phyloP scores from a whole-genome alignment of 1,140 invertebrate genomes.

The Arion vulgaris region DNA sequence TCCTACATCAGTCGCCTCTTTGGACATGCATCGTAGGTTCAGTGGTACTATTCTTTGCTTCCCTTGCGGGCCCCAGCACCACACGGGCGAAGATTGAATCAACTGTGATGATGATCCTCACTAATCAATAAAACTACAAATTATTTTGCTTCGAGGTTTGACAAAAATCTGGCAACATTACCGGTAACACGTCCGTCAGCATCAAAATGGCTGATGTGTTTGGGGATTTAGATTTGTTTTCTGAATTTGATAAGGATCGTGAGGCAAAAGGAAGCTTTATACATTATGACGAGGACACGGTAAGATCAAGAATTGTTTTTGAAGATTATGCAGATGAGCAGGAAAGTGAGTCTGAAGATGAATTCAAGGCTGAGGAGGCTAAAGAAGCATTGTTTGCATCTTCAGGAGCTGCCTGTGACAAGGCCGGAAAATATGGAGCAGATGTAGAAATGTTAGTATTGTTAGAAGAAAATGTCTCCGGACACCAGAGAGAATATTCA shows the following conservation, averaged over 20 bases:
- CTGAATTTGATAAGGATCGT: slow-evolving; percentile 67
- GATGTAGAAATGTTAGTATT: background rate
- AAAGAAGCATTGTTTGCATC: background rate
- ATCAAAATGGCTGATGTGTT: slow-evolving; percentile 57
- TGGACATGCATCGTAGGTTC: too few relatives aligned
- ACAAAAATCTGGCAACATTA: slow-evolving; percentile 10
- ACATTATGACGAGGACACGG: slow-evolving; percentile 51
- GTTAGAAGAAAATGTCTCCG: background rate
- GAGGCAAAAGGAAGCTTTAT: slow-evolving; percentile 56
- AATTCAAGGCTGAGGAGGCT: background rate
- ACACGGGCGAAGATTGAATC: too few relatives aligned
- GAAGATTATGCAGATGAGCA: slow-evolving; percentile 48
- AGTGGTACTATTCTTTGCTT: too few relatives aligned
- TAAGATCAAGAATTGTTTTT: slow-evolving; percentile 60
- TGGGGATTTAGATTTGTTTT: slow-evolving; percentile 64
- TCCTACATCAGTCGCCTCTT: too few relatives aligned
- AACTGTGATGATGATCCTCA: too few relatives aligned
- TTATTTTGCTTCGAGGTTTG: too few relatives aligned
- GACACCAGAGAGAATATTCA: background rate
- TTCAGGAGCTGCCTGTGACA: background rate
- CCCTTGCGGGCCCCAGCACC: too few relatives aligned
- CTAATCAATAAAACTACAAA: too few relatives aligned
- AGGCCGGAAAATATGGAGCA: background rate
- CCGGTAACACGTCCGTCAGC: background rate
- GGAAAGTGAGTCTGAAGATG: slow-evolving; percentile 47